Evolutionary conservation across 2,888 invertebrate genomes (phyloP), one percentile per base, ranked within the genome.

Genomic region (Acleris literana): DNA sequence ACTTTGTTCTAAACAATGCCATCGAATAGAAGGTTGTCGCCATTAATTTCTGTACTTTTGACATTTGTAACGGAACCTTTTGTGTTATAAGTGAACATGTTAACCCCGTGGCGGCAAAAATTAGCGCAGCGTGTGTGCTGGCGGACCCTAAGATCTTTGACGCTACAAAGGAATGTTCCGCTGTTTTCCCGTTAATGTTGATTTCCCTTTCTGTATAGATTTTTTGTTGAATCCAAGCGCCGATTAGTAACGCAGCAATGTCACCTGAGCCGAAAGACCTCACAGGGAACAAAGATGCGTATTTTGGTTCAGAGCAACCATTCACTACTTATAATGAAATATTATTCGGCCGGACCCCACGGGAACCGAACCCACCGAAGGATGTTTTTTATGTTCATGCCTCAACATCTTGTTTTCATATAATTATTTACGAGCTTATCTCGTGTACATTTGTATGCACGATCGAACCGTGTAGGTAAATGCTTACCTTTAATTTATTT

Each of bases 201-300:
- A 80, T 83, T 86, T 84, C 83, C 79, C 82, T 85, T 83, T 86
- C 80, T 76, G 76, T 81, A 81, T 81, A 72, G 74, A 74, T 73
- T 39, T 86, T 86, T 85, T 80, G 73, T 75, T 55, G 71, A 71
- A 81, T 80, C 71, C 70, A 74, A 78, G 75, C 78, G 72, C 70
- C 75, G 90, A 92, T 92, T 92, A 90, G 92, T 92, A 81, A 89
- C 90, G 92, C 86, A 74, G 76, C 76, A 75, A 74, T 85, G 89
- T 87, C 91, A 90, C 90, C 89, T 89, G 90, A 89, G 88, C 84
- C 85, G 84, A 86, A 86, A 85, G 89, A 89, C 88, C 88, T 85
- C 87, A 88, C 86, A 85, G 81, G 78, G 77, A 77, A 87, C 85
- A 90, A 87, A 83, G 80, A 81, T 79, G 77, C 78, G 77, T 91